Evolutionary conservation across 2,888 invertebrate genomes (phyloP).

Genomic region (Lasioglossum pauxillum): DNA sequence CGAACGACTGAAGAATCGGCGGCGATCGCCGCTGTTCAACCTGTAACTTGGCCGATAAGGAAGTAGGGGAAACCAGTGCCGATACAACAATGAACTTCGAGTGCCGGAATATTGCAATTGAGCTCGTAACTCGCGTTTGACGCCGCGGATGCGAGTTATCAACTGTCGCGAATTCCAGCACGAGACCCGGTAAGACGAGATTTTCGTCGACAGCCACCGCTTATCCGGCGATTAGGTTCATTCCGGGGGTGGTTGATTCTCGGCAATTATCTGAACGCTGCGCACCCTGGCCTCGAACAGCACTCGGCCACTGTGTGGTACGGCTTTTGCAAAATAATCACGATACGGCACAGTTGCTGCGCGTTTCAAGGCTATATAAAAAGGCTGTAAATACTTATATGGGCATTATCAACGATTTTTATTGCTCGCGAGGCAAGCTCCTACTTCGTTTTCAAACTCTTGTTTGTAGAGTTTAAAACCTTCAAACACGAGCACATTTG

Average conservation of each 20-base stretch:
- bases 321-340: neutral
- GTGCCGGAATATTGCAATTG: conserved; percentile 51
- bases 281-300: neutral
- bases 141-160: neutral
- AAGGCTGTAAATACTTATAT: too few relatives aligned
- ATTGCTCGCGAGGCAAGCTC: too few relatives aligned
- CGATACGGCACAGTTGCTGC: too few relatives aligned
- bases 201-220: neutral
- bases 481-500: too few relatives aligned
- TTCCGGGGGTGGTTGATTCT: neutral
- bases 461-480: too few relatives aligned
- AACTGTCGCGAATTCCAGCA: neutral
- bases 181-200: neutral
- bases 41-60: conserved; percentile 20
- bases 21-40: conserved; percentile 27
- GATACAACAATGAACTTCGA: conserved; percentile 38
- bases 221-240: neutral
- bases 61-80: conserved; percentile 46
- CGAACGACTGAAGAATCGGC: conserved; percentile 41
- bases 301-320: neutral
- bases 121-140: conserved; percentile 27
- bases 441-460: too few relatives aligned
- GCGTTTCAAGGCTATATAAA: too few relatives aligned
- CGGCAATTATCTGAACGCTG: neutral
- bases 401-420: too few relatives aligned